Evolutionary conservation across 2,113 vertebrate genomes (phyloP), one percentile per base, ranked within the genome.

Genomic region (Helogale parvula): DNA sequence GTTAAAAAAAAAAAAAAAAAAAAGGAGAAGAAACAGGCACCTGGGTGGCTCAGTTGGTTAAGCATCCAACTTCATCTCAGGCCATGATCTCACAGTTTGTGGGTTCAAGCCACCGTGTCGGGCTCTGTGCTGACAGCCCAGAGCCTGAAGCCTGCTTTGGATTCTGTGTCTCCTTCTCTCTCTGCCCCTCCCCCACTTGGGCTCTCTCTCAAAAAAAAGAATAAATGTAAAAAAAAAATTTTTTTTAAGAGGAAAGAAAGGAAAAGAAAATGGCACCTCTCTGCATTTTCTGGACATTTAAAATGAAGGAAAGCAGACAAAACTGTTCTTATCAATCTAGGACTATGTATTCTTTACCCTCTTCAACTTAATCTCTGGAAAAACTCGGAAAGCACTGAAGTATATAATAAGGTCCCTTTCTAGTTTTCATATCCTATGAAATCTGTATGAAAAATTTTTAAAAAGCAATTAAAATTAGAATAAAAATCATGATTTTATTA

Each of bases 391-490:
- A 45, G 41, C 23, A 83, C 15, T 68, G 12, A 45, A 72, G 41
- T 45, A 69, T 31, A 84, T 35, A 52, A 92, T 25, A 80, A 66
- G 19, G 35, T 31, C 52, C 41, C 52, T 93, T 93, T 52, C 33
- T 52, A 69, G 25, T 82, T 74, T 57, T 89, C 66, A 60, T 23
- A 79, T 11, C 45, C n/a, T 76, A 74, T 68, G 38, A 88, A 92
- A 63, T 88, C 60, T 96, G 74, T 94, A 50, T 90, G 25, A 77
- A 87, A 88, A 92, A 10, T 81, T 63, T 74, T 69, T 14, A 91
- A 68, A 81, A 65, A 85, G 29, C 38, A 65, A 68, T 57, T 82
- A 96, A 47, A 82, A 82, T 54, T 81, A 52, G 14, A 63, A 87
- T 23, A 89, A 74, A 88, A 82, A 45, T 29, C 52, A 8, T 41